Evolutionary conservation across 2,113 vertebrate species (phyloP).

Genomic region (Haliaeetus leucogaster): DNA sequence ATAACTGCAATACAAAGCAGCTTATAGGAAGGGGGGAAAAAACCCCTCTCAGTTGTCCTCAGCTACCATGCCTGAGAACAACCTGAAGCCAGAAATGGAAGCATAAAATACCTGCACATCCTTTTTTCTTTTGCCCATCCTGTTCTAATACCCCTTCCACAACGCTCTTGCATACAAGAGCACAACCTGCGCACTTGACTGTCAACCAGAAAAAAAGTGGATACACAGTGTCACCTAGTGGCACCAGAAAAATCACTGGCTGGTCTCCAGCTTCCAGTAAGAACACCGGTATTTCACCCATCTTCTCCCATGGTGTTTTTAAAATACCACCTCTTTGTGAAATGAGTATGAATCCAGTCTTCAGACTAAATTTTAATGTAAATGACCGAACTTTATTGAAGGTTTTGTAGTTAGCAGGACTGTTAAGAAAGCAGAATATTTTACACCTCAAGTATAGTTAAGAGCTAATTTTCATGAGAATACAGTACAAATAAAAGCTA

Average conservation of each 20-base stretch:
- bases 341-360: not conserved
- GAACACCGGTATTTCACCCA: fast-evolving
- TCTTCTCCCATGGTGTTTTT: not conserved
- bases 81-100: not conserved
- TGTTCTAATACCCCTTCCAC: not conserved
- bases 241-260: not conserved
- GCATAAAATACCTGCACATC: not conserved
- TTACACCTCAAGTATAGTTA: constrained; percentile 76
- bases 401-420: constrained; percentile 62
- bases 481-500: constrained; percentile 65
- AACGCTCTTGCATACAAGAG: not conserved
- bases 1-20: not conserved
- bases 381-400: constrained; percentile 74
- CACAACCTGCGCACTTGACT: too few relatives aligned
- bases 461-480: constrained; percentile 68
- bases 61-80: not conserved
- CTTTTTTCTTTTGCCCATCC: not conserved
- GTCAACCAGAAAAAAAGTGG: not conserved
- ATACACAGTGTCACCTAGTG: constrained; percentile 51
- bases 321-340: not conserved
- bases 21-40: fast-evolving
- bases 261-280: not conserved
- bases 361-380: not conserved
- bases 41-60: not conserved
- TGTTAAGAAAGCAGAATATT: constrained; percentile 76